A percentile compares a stretch with the other conserved stretches of the same genome.
These are phyloP conservation scores for Pterophyllum scalare DNA, from an alignment of 2,113 vertebrate genomes.

Conservation along the genomic window DNA sequence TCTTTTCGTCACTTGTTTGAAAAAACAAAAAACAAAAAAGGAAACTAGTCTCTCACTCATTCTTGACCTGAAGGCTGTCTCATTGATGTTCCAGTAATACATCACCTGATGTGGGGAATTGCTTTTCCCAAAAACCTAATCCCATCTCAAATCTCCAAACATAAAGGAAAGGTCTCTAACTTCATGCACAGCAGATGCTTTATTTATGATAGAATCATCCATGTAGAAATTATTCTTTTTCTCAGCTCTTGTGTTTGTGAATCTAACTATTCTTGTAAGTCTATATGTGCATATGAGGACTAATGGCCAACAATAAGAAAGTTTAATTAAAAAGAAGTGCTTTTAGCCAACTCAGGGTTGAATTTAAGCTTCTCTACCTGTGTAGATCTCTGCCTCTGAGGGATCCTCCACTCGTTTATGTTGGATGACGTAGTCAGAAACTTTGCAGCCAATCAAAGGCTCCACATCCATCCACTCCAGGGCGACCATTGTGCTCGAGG, in stretches of 20 bases:
- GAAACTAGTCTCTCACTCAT: not conserved
- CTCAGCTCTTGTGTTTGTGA: not conserved
- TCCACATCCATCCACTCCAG: slow-evolving; percentile 97
- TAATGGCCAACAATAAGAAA: not conserved
- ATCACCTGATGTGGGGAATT: not conserved
- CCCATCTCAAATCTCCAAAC: not conserved
- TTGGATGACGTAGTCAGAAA: slow-evolving; percentile 95
- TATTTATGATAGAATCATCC: not conserved
- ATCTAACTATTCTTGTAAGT: not conserved
- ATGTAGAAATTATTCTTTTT: not conserved
- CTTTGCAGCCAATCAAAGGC: slow-evolving; percentile 92
- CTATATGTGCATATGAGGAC: not conserved
- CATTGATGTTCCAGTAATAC: not conserved
- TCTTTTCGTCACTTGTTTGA: not conserved
- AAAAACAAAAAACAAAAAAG: not conserved
- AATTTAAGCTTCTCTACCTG: slow-evolving; percentile 79
- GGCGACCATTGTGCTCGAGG: slow-evolving; percentile 95
- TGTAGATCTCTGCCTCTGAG: slow-evolving; percentile 94
- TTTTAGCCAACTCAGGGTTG: not conserved
- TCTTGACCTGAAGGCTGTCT: not conserved
- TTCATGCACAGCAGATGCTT: not conserved
- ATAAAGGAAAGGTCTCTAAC: not conserved
- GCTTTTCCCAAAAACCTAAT: not conserved
- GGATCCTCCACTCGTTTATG: slow-evolving; percentile 97
- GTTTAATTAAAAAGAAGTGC: not conserved